phyloP scores from a whole-genome alignment of 1,140 invertebrate species.

The Drosophila albomicans region DNA sequence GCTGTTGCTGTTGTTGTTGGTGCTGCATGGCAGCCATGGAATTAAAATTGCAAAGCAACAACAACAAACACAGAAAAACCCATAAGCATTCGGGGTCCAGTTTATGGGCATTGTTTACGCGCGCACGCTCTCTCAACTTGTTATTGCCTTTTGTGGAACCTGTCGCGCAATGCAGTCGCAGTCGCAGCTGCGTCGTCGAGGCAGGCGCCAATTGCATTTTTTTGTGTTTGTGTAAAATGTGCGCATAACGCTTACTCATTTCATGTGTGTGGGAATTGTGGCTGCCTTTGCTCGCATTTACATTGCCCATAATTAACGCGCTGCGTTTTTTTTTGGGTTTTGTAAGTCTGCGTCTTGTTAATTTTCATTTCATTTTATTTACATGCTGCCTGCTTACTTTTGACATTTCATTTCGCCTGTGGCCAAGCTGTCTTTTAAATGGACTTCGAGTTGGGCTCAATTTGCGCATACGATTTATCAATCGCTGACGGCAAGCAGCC shows the following conservation, averaged over 20 bases:
- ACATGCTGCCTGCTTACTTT: constrained; percentile 42
- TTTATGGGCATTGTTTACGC: constrained; percentile 70
- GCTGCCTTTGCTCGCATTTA: constrained; percentile 62
- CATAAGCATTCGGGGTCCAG: constrained; percentile 59
- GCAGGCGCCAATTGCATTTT: constrained; percentile 44
- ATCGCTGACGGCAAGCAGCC: constrained; percentile 14
- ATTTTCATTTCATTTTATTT: constrained; percentile 47
- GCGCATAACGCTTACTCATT: constrained; percentile 49
- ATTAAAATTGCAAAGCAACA: constrained; percentile 52
- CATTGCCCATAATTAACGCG: constrained; percentile 67
- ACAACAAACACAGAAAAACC: constrained; percentile 10
- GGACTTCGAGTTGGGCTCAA: constrained; percentile 28
- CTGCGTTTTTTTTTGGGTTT: constrained; percentile 25
- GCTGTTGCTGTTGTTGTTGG: constrained; percentile 21
- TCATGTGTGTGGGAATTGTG: constrained; percentile 16
- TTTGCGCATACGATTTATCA: constrained; percentile 60
- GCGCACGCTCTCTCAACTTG: constrained; percentile 48
- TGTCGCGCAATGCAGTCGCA: constrained; percentile 35
- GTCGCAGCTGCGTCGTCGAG: constrained; percentile 1
- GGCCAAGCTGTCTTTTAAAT: constrained; percentile 22
- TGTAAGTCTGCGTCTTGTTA: constrained; percentile 37
- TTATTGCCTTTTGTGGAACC: constrained; percentile 65
- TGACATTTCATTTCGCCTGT: constrained; percentile 58
- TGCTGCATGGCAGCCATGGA: constrained; percentile 35
- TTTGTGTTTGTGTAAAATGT: constrained; percentile 34